Conservation (phyloP, 2,888 invertebrate species). For the Troides aeacus region DNA sequence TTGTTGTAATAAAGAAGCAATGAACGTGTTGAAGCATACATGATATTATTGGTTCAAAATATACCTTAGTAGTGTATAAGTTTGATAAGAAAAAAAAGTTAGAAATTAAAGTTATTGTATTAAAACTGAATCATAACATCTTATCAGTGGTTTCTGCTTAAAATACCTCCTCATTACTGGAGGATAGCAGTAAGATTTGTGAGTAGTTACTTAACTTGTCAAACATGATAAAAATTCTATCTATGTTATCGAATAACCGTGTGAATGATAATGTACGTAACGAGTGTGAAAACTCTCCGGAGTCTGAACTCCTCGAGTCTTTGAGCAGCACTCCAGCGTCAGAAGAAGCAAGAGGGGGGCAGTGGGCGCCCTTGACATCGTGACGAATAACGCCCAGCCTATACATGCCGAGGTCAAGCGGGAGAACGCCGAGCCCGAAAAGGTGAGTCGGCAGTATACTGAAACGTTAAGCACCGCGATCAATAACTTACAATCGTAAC, state of each 20-base stretch:
- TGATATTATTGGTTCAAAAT: too few relatives aligned
- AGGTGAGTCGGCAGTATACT: constrained; percentile 31
- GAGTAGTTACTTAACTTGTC: too few relatives aligned
- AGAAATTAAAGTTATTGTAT: too few relatives aligned
- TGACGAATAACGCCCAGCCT: constrained; percentile 61
- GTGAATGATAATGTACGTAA: constrained; percentile 18
- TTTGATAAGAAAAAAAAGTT: too few relatives aligned
- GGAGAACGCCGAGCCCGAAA: constrained; percentile 38
- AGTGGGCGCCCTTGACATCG: constrained; percentile 57
- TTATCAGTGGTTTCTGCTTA: too few relatives aligned
- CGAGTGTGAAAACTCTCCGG: constrained; percentile 1
- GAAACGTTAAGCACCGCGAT: neutral
- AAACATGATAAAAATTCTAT: neutral
- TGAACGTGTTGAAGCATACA: too few relatives aligned
- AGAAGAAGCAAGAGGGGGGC: constrained; percentile 51
- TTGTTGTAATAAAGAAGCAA: too few relatives aligned
- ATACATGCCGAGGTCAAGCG: constrained; percentile 68
- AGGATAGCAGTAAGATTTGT: too few relatives aligned
- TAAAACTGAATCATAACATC: too few relatives aligned
- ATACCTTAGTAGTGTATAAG: too few relatives aligned
- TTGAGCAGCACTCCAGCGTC: constrained; percentile 26
- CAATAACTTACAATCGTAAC: neutral
- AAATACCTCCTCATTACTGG: too few relatives aligned
- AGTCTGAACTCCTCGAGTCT: constrained; percentile 8
- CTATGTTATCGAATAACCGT: neutral